Base-by-base conservation (phyloP, 1,140 invertebrate species). In the Parasteatoda tepidariorum region DNA sequence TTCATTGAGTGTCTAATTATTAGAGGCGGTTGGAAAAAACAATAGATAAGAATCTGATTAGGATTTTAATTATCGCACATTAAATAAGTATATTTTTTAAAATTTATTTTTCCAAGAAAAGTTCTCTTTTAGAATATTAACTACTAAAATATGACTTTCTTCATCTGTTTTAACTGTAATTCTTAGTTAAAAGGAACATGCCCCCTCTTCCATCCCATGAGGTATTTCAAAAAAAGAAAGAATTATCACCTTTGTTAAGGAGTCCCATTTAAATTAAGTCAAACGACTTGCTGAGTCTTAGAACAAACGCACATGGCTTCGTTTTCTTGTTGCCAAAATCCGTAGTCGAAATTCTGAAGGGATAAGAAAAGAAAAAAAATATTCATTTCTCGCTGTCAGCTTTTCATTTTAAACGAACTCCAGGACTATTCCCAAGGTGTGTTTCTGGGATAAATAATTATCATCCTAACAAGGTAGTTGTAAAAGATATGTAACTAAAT, bases 341-440 rank as follows among this genome's bases (percentile, higher is more conserved):
- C 48, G 24, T 38, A 15, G 18, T 13, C n/a, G 41, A 71, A 71
- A 57, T 55, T 57, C 26, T 28, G 18, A 24, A 68, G 57, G 59
- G 18, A 33, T 6, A 5, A 57, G 24, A 38, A 75, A 41, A 75
- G 31, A 33, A 41, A 62, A 62, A 28, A 34, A 5, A 38, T 34
- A 66, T 78, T 59, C 9, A 13, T n/a, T 22, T 59, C 24, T n/a
- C n/a, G 57, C 73, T 76, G 73, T 61, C 59, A 76, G 34, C 73
- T 30, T 66, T 33, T 78, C 59, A 15, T 66, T 78, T 78, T 66
- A 78, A 78, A 78, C 61, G 34, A 76, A 76, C 28, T 48, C 57
- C 33, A 48, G 38, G 41, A 31, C 59, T 54, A 22, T 59, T 54
- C 61, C 31, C 38, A 24, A 0, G 74, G 22, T n/a, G 22, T 62